Base-by-base conservation (phyloP, 2,797 vertebrate species). In the Lagorchestes hirsutus region DNA sequence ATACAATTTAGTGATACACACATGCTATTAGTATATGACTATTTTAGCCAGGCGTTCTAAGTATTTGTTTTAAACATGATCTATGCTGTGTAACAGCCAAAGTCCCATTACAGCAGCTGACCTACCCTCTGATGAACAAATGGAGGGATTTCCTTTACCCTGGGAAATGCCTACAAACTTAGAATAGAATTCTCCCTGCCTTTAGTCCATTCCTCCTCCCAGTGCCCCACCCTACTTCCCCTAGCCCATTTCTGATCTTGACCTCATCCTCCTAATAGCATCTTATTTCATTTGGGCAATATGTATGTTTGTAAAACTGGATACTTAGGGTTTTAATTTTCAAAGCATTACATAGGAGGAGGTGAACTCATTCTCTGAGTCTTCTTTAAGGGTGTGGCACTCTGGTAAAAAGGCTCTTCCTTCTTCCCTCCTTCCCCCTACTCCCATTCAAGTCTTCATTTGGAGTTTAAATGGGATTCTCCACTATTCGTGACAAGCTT, bases 61-160 rank as follows among this genome's bases (percentile, higher is more conserved):
- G 62, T 95, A 95, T 95, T 98, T 96, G 93, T 96, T 97, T 93
- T 97, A 56, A 96, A 91, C 55, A 62, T 0, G 0, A 98, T 97
- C 94, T 98, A 91, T 94, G 95, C 95, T 92, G 91, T 90, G 90
- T 97, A 95, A 93, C 95, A 98, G 95, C 62, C 91, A 93, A 24
- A 82, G 54, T 97, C 97, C 95, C 97, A 98, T 97, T 87, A 97
- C 31, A 96, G 96, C 97, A 98, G 95, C 96, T 96, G 95, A 58
- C 54, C 96, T 91, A 97, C 91, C 0, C 5, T 97, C 96, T 97
- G 97, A 94, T 4, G 0, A 0, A 46, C 94, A 95, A 91, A 95
- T 54, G 93, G 95, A 96, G 93, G 95, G 56, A 54, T 96, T 97
- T 97, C 95, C 96, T 96, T 96, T 94, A 96, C 40, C 1, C 5